phyloP scores from a whole-genome alignment of 1,140 invertebrate species.

The Epicauta chinensis region DNA sequence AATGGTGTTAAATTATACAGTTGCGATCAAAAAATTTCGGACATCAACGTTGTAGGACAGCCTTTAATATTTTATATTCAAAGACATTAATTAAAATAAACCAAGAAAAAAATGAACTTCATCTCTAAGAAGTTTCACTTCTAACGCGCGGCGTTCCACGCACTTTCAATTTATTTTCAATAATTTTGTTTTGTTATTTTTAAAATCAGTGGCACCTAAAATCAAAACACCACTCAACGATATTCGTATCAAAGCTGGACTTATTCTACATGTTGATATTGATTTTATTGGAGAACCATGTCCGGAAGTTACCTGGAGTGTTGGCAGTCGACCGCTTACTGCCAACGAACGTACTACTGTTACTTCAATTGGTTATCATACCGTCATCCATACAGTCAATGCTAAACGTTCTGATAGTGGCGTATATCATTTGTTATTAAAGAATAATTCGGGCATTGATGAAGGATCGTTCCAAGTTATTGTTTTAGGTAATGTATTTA shows the following conservation, averaged over 20 bases:
- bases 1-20: no score
- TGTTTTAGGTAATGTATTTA: slow-evolving; percentile 56
- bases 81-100: no score
- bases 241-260: slow-evolving; percentile 83
- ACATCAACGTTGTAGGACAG: no score
- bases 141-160: no score
- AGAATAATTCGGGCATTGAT: slow-evolving; percentile 84
- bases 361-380: slow-evolving; percentile 84
- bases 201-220: slow-evolving; percentile 77
- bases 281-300: slow-evolving; percentile 87
- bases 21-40: no score
- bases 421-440: slow-evolving; percentile 70
- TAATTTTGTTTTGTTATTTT: no score
- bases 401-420: slow-evolving; percentile 80
- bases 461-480: slow-evolving; percentile 84
- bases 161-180: no score
- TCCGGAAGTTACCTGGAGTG: slow-evolving; percentile 81
- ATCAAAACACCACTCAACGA: slow-evolving; percentile 86
- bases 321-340: slow-evolving; percentile 65
- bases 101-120: no score
- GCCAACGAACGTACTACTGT: slow-evolving; percentile 75
- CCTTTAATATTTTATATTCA: no score
- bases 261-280: slow-evolving; percentile 87
- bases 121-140: no score
- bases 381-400: slow-evolving; percentile 86